Percentiles rank a stretch among this genome's conserved stretches.
phyloP scores from a whole-genome alignment of 2,888 invertebrate species.

The Pyrocoelia pectoralis region DNA sequence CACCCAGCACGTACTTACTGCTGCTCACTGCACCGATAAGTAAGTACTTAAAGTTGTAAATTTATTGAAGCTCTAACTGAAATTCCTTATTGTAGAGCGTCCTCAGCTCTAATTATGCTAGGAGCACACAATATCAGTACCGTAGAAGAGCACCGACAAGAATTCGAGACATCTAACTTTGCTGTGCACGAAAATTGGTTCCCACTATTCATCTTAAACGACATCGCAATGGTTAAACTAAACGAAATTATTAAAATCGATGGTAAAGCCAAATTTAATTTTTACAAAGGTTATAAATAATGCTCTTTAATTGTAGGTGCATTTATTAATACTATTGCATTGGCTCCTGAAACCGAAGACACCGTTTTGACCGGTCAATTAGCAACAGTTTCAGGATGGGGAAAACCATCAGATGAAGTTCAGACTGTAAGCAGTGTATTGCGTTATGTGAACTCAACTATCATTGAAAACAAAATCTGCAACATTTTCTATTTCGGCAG shows the following conservation, averaged over 20 bases:
- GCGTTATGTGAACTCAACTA: constrained; percentile 56
- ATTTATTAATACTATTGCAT: not conserved
- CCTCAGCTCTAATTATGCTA: constrained; percentile 41
- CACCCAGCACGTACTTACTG: not conserved
- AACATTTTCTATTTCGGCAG: constrained; percentile 57
- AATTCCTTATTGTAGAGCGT: constrained; percentile 30
- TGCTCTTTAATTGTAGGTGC: not conserved
- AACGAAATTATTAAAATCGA: constrained; percentile 53
- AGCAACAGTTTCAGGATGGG: constrained; percentile 62
- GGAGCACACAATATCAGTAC: constrained; percentile 50
- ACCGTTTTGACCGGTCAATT: not conserved
- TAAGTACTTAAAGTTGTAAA: not conserved
- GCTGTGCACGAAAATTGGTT: constrained; percentile 54
- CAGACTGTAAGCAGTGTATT: constrained; percentile 57
- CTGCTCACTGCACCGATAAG: constrained; percentile 10
- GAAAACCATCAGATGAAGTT: constrained; percentile 53
- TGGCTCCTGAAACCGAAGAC: not conserved
- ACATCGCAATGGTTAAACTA: constrained; percentile 60
- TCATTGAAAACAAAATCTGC: constrained; percentile 60
- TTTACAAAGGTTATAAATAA: not conserved
- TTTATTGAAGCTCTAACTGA: no score
- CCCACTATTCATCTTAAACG: constrained; percentile 51
- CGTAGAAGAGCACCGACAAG: constrained; percentile 50
- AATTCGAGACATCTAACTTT: constrained; percentile 40
- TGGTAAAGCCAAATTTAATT: constrained; percentile 39